A percentile compares a stretch with the other conserved stretches of the same genome.
Evolutionary conservation across 2,888 invertebrate species (phyloP).

Genomic region (Plutella xylostella): DNA sequence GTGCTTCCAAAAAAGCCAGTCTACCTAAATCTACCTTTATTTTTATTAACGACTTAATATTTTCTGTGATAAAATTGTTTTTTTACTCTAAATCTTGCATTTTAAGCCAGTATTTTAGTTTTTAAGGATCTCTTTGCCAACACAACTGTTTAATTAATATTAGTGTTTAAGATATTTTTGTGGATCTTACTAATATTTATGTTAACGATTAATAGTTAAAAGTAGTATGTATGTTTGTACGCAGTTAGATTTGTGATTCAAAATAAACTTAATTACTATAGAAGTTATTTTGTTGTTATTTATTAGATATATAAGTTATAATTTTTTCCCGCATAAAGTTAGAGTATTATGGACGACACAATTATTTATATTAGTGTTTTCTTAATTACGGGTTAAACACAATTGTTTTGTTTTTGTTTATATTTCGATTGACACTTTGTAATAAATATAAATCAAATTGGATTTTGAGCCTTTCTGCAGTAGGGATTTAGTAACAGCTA

Average conservation of each 20-base stretch:
- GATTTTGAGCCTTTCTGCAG: not conserved
- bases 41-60: constrained; percentile 11
- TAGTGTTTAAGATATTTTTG: constrained; percentile 3
- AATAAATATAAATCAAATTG: constrained; percentile 19
- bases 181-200: not conserved
- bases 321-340: constrained; percentile 4
- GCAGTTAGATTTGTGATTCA: constrained; percentile 22
- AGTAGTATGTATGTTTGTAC: constrained; percentile 29
- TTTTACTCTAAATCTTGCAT: constrained; percentile 25
- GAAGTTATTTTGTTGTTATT: constrained; percentile 1
- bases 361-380: constrained; percentile 31
- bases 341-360: constrained; percentile 25
- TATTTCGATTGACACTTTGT: constrained; percentile 65
- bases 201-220: not conserved
- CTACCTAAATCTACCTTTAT: constrained; percentile 20
- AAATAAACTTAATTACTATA: constrained; percentile 6
- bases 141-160: constrained; percentile 11
- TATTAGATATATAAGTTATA: no score
- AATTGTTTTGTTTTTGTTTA: constrained; percentile 24
- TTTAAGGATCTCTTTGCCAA: constrained; percentile 32
- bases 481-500: no score
- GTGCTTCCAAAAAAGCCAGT: constrained; percentile 32
- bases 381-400: constrained; percentile 41
- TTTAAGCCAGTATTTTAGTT: constrained; percentile 37
- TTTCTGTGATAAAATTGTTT: constrained; percentile 45